Evolutionary conservation across 2,113 vertebrate species (phyloP), one percentile per base, ranked within the genome.

Genomic region (Athene noctua): DNA sequence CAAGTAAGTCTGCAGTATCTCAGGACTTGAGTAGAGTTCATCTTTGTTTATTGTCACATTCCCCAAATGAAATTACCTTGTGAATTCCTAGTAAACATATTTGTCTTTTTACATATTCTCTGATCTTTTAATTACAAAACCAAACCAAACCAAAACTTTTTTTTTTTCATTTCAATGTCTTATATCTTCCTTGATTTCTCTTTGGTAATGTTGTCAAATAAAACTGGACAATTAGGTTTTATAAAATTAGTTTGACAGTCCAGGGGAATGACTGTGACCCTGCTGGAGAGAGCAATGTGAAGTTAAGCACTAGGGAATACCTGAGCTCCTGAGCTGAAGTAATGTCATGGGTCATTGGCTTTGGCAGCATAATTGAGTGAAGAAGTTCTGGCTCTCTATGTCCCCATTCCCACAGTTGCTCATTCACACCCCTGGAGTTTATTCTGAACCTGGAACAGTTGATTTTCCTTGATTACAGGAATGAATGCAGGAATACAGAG

Each of bases 1-100:
- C 46, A 77, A 18, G 73, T 40, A 46, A 66, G 1, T 51, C 20
- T n/a, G 15, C 23, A 40, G 10, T 77, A 70, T 46, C 32, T 66
- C 15, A 36, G 15, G 18, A 51, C 36, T 40, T 81, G 40, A 73
- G 51, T 26, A 38, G 9, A 11, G 2, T 47, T 78, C 10, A 49
- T 57, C 30, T 75, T 70, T 1, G 4, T 5, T 86, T 61, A 77
- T 30, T 38, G 16, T 44, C 25, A 67, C 7, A 55, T 3, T 63
- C 9, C 6, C 5, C 18, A 59, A 10, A 36, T 63, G 38, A 79
- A 90, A 75, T 68, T 55, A 32, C 13, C 3, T 63, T 0, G 0
- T 67, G 26, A 94, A 81, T 42, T 61, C 22, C 42, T 57, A 57
- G 16, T 42, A 9, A 65, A 62, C 5, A 34, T 2, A 2, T 5